Base-by-base conservation (phyloP, 1,140 invertebrate genomes). In the Drosophila mojavensis region DNA sequence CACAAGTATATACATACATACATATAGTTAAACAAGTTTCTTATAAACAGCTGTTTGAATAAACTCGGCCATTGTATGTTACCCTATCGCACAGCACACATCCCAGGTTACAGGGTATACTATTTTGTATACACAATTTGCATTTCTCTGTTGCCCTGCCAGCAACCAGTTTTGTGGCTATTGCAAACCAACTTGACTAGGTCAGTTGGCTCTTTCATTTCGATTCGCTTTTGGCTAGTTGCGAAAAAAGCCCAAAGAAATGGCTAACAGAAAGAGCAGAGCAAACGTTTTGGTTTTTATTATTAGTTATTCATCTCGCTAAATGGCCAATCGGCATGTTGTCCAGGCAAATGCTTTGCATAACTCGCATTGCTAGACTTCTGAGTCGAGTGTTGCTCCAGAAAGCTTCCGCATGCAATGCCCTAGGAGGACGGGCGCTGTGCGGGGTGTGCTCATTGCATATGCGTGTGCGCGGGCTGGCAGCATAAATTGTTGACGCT, bases 401-500 rank as follows among this genome's bases (percentile, higher is more conserved):
- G 6, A 70, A 62, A 43, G 70, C 83, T 86, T 86, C 83, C 83
- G 83, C 64, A 75, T 36, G 47, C 47, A 41, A 17, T 68, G 54
- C 59, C 43, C 43, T 45, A 9, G 41, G 10, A 13, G 2, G 11
- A 0, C 41, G 20, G 3, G 41, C 41, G 3, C 11, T 11, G 41
- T 0, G 41, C 55, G 48, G 55, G 48, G 53, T 11, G 20, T 51
- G 47, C 82, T 88, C 50, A 88, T 88, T 83, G 65, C 66, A 75
- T 80, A 88, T 86, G 83, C 82, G 83, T 80, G 53, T 70, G 51
- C 65, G 74, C 65, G 72, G 39, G 50, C 66, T 79, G 66, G 28
- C 51, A 74, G 78, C 75, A 86, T 84, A 86, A 85, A 81, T 86
- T 78, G 77, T 51, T 59, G 53, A 68, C 7, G 28, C 43, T n/a